These are phyloP conservation scores for Eubasilissa splendida DNA, from an alignment of 2,888 invertebrate species.

Conservation along the genomic window DNA sequence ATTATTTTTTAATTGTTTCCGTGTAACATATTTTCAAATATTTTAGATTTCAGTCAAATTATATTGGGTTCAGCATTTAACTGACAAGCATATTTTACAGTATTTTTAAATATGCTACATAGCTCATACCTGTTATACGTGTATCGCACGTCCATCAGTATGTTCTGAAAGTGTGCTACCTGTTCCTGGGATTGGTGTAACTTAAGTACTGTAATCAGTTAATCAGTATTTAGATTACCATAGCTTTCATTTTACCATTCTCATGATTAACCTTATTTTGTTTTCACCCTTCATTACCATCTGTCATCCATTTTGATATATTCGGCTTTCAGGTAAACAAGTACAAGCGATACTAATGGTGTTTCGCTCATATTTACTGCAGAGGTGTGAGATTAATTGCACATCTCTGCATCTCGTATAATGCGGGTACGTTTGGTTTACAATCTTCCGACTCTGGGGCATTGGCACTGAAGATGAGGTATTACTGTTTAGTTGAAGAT, in stretches of 20 bases:
- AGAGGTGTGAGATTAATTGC: too few relatives aligned
- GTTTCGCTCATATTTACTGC: too few relatives aligned
- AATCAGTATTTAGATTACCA: neutral
- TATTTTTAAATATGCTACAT: conserved; percentile 33
- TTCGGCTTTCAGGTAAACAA: conserved; percentile 17
- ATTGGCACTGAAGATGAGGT: neutral
- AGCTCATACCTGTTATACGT: conserved; percentile 13
- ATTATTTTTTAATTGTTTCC: conserved; percentile 14
- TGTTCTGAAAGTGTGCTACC: neutral
- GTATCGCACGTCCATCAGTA: conserved; percentile 1
- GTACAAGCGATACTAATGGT: neutral
- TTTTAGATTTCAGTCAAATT: neutral
- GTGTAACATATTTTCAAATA: neutral
- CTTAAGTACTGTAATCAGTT: neutral
- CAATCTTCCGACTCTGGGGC: too few relatives aligned
- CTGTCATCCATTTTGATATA: neutral
- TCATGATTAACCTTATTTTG: neutral
- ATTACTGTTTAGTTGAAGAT: neutral
- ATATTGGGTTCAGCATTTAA: neutral
- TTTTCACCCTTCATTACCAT: neutral
- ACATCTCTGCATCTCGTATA: too few relatives aligned
- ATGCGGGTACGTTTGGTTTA: too few relatives aligned
- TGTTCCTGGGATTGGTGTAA: conserved; percentile 4
- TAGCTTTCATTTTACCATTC: neutral
- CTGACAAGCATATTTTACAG: neutral